A percentile compares a stretch with the other conserved stretches of the same genome.
These are phyloP conservation scores for Rhagoletis zephyria DNA, from an alignment of 1,140 invertebrate species.

Conservation along the genomic window DNA sequence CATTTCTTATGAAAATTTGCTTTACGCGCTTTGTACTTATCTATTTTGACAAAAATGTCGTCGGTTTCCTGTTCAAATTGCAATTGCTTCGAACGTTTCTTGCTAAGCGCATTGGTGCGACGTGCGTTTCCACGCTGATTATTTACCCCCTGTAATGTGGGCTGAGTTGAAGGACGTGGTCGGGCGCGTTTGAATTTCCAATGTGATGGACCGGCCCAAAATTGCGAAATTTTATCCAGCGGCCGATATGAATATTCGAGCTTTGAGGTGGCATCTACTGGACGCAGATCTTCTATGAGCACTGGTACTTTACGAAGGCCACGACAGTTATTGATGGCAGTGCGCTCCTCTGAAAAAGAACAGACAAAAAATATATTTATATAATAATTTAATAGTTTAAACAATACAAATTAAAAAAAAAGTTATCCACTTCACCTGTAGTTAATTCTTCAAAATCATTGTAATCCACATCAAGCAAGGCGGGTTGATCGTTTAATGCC, in stretches of 20 bases:
- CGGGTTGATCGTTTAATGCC: slow-evolving; percentile 57
- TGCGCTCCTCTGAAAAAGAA: slow-evolving; percentile 63
- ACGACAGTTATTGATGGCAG: slow-evolving; percentile 65
- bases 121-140: slow-evolving; percentile 44
- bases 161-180: slow-evolving; percentile 56
- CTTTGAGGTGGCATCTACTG: slow-evolving; percentile 65
- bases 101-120: slow-evolving; percentile 28
- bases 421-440: slow-evolving; percentile 43
- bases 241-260: slow-evolving; percentile 72
- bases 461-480: slow-evolving; percentile 63
- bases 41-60: slow-evolving; percentile 61
- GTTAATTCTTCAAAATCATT: slow-evolving; percentile 67
- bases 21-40: slow-evolving; percentile 64
- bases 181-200: slow-evolving; percentile 70
- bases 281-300: slow-evolving; percentile 68
- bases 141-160: slow-evolving; percentile 49
- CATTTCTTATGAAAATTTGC: slow-evolving; percentile 70
- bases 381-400: not conserved
- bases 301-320: slow-evolving; percentile 64
- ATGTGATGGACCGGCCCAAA: slow-evolving; percentile 72
- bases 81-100: slow-evolving; percentile 60
- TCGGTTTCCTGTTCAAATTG: slow-evolving; percentile 63
- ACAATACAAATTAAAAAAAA: not conserved
- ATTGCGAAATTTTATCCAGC: slow-evolving; percentile 71
- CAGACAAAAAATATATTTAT: slow-evolving; percentile 5